Evolutionary conservation across 1,140 invertebrate species (phyloP), one percentile per base, ranked within the genome.

Genomic region (Brachionus asplanchnoidis): DNA sequence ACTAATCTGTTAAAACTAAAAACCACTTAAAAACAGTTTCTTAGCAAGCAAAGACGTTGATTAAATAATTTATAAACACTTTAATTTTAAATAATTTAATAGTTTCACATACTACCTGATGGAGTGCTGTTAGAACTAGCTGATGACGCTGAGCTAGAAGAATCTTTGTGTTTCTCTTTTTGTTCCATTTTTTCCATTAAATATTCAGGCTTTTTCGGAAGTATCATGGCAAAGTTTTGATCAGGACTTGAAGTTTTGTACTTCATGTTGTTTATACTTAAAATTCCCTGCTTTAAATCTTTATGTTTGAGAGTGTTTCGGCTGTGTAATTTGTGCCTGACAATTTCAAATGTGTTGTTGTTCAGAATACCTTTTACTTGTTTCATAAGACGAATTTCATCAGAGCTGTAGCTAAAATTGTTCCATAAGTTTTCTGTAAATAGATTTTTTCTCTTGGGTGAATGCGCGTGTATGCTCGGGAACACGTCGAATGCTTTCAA

Each of bases 311-410:
- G 44, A 11, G 14, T 12, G 14, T 60, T 60, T 60, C 53, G 53
- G 8, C 17, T 60, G 5, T 60, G 20, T 20, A 40, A 44, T 73
- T 73, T 73, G 32, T 73, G n/a, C 40, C 5, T 42, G 36, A 73
- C n/a, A 42, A 73, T 73, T 73, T 73, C 68, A 20, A 40, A 73
- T n/a, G 68, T 73, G 36, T 73, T 73, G 14, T 40, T 73, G 14
- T 42, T 42, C 3, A 73, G 36, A 42, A 42, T 20, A 42, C 17
- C 68, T 73, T 73, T 73, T 42, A 73, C 68, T 42, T 73, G 40
- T 42, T 42, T 73, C 32, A 73, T 73, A 8, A 73, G 36, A 8
- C 68, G 28, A 20, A 73, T 40, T 73, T 73, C 68, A 23, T 40
- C 40, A 23, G 68, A 73, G 36, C 68, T 73, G 40, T 73, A 73